Conservation (phyloP, 2,113 vertebrate species). For the Ivindomyrus marchei region DNA sequence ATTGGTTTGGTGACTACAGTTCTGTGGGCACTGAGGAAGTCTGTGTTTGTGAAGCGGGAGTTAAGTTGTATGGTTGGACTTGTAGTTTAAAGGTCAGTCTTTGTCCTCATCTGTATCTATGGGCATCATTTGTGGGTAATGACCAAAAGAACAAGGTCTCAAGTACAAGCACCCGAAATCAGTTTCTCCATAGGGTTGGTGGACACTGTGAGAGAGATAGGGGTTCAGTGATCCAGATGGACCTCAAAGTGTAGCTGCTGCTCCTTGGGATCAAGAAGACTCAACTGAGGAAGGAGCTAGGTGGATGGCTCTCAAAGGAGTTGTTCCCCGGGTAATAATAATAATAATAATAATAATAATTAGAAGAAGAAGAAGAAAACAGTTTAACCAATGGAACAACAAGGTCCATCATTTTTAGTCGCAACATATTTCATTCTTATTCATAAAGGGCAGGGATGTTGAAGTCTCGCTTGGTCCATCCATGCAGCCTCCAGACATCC, state of each 20-base stretch:
- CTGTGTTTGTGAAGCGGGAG: neutral
- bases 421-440: neutral
- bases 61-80: neutral
- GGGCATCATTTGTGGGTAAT: neutral
- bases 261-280: neutral
- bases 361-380: neutral
- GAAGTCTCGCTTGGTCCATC: neutral
- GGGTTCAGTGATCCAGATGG: neutral
- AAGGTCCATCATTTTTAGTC: neutral
- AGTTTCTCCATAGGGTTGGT: neutral
- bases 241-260: neutral
- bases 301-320: neutral
- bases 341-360: neutral
- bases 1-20: neutral
- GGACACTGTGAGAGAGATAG: neutral
- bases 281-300: neutral
- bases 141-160: neutral
- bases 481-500: neutral
- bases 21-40: neutral
- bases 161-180: neutral
- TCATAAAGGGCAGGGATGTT: neutral
- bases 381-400: neutral
- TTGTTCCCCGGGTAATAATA: neutral
- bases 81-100: neutral
- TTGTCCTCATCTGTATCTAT: neutral